Conservation (phyloP, 2,797 vertebrate species). For the Sebastes steindachneri region DNA sequence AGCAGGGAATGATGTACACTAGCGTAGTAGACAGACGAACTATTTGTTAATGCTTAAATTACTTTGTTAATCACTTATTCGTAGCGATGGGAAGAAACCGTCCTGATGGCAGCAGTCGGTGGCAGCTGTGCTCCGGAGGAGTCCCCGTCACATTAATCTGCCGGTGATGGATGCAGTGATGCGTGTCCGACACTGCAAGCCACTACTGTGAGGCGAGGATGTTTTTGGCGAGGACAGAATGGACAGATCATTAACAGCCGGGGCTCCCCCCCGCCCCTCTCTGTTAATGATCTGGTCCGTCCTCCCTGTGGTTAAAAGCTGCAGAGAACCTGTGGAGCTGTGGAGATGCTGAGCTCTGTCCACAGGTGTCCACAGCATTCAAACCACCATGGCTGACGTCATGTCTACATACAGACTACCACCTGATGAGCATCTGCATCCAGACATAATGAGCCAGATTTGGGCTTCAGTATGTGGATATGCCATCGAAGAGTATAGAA, state of each 20-base stretch:
- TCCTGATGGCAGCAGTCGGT: background rate
- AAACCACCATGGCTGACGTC: background rate
- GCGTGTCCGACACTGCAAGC: background rate
- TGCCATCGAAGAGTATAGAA: too few relatives aligned
- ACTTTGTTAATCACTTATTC: background rate
- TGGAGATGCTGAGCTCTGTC: background rate
- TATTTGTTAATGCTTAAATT: constrained; percentile 1
- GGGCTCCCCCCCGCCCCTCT: background rate
- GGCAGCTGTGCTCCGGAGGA: background rate
- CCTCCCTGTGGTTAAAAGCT: background rate
- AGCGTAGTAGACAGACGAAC: background rate
- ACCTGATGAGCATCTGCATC: background rate
- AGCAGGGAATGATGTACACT: background rate
- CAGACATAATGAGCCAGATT: background rate
- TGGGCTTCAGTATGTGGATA: background rate
- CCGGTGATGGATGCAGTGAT: constrained; percentile 10
- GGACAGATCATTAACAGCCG: constrained; percentile 22
- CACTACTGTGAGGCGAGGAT: background rate
- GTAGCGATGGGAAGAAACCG: background rate
- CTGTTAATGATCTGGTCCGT: constrained; percentile 9
- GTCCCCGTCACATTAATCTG: background rate
- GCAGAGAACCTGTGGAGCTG: background rate
- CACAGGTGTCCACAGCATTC: background rate
- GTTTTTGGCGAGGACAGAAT: background rate
- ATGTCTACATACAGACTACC: background rate